These are phyloP conservation scores for Carettochelys insculpta DNA, from an alignment of 2,113 vertebrate genomes.

Conservation along the genomic window DNA sequence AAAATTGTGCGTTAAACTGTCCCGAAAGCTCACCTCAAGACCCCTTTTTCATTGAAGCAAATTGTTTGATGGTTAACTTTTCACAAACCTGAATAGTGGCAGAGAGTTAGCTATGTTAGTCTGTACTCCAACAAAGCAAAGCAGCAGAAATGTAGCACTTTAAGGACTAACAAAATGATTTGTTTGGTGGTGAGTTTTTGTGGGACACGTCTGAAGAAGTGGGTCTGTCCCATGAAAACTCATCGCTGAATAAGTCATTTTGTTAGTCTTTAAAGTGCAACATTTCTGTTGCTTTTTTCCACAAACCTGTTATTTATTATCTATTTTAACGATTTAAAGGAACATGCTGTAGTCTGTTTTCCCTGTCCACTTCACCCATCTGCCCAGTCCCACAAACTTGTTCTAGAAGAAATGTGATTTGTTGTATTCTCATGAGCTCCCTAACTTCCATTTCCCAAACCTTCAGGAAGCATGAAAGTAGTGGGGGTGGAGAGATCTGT, in stretches of 20 bases:
- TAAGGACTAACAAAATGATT: too few species aligned
- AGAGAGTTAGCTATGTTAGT: too few species aligned
- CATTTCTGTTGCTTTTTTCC: too few species aligned
- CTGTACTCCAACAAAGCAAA: too few species aligned
- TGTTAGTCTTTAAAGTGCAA: too few species aligned
- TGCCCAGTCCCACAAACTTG: not conserved
- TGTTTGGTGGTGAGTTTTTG: too few species aligned
- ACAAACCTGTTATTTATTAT: constrained; percentile 19
- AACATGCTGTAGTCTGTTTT: not conserved
- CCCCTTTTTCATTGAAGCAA: not conserved
- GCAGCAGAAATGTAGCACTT: too few species aligned
- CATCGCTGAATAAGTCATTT: too few species aligned
- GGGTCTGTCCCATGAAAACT: too few species aligned
- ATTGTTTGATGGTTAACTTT: not conserved
- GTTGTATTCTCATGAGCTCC: not conserved
- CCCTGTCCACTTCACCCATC: not conserved
- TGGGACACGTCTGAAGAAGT: too few species aligned
- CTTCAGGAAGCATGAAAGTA: not conserved
- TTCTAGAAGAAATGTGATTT: not conserved
- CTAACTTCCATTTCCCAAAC: not conserved
- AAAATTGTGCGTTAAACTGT: not conserved
- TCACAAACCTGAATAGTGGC: not conserved
- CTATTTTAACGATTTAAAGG: constrained; percentile 7
- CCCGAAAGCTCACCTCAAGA: not conserved
- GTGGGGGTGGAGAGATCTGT: not conserved